Base-by-base conservation (phyloP, 1,140 invertebrate species). In the Wasmannia auropunctata region DNA sequence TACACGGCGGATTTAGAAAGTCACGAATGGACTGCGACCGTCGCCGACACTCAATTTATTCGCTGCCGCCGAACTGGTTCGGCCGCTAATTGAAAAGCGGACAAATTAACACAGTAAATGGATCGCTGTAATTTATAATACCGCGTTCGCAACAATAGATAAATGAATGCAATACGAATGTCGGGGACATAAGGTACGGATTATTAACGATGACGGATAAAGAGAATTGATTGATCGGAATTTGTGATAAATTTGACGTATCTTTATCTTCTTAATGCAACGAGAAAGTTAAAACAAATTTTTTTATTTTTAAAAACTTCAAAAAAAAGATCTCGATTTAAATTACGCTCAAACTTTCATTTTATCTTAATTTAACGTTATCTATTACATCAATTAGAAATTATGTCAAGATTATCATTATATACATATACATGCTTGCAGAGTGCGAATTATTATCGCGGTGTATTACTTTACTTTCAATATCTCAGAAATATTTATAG, bases 51-150 rank as follows among this genome's bases (percentile, higher is more conserved):
- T 90, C 83, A 62, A 90, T 90, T 90, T 90, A 90, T 90, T 90
- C 81, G 72, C 46, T 76, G 67, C 74, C 86, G 80, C 46, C 80
- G 51, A 90, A 87, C 88, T 76, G 62, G 72, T 75, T 87, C 81
- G 54, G 69, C n/a, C 70, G 79, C 86, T 92, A 90, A 92, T 92
- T 92, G 89, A 91, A 92, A 91, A 91, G 86, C 88, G 77, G 87
- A 90, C 77, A 87, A 91, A 92, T 92, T 92, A 92, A 90, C 87
- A 74, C 83, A 54, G 77, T 60, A 75, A 92, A 89, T 84, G 86
- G 86, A 90, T 91, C 74, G 65, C 70, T 40, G 77, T 65, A 86
- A 92, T 92, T 92, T 90, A 87, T 88, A 88, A 90, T 87, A 86
- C 86, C 86, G 54, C 72, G 76, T 74, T 75, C 79, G 54, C 51